Evolutionary conservation across 2,888 invertebrate species (phyloP).

Genomic region (Gasteruption jaculator): DNA sequence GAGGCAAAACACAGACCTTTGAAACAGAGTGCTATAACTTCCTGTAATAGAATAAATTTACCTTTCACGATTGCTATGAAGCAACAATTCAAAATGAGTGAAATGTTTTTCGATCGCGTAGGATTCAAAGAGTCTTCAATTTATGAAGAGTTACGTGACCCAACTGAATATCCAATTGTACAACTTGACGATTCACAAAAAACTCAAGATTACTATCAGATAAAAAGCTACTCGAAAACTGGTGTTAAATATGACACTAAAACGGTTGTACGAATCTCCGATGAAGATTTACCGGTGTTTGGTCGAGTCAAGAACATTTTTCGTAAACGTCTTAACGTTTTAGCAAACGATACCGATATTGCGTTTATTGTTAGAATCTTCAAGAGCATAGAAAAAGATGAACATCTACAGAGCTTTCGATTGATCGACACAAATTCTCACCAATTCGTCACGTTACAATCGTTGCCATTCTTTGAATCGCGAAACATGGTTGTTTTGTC

Average conservation of each 20-base stretch:
- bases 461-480: conserved; percentile 6
- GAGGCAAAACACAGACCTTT: too few species aligned
- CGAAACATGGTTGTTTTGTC: background rate
- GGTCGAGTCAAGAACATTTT: background rate
- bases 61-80: conserved; percentile 15
- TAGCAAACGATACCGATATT: background rate
- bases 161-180: conserved; percentile 1
- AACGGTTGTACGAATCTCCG: conserved; percentile 6
- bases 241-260: conserved; percentile 1
- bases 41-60: conserved; percentile 14
- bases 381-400: background rate
- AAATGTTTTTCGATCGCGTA: background rate
- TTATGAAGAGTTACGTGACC: conserved; percentile 3
- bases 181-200: conserved; percentile 5
- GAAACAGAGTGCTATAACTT: conserved; percentile 7
- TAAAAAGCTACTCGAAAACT: conserved; percentile 1
- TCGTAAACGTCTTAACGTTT: background rate
- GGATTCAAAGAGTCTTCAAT: background rate
- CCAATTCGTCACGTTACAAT: background rate
- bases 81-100: conserved; percentile 14
- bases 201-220: conserved; percentile 4
- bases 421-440: background rate
- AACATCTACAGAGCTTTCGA: conserved; percentile 1
- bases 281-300: background rate
- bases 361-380: conserved; percentile 1